Evolutionary conservation across 2,797 vertebrate species (phyloP).

Genomic region (Sebastes iracundus): DNA sequence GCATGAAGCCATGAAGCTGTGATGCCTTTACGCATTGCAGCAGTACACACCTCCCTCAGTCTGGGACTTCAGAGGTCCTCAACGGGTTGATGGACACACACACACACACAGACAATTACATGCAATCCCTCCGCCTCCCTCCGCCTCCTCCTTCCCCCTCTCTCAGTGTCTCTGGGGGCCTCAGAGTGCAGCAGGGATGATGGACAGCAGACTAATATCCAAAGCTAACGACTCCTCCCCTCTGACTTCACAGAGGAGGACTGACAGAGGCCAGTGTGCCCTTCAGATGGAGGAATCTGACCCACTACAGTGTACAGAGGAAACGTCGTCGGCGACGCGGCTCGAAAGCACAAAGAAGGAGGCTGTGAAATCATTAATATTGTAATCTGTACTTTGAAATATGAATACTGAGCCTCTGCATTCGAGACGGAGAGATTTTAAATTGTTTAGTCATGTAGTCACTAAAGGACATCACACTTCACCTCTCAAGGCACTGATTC

Average conservation of each 20-base stretch:
- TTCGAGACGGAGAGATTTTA: background rate
- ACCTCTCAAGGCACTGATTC: background rate
- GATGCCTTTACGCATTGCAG: slow-evolving; percentile 82
- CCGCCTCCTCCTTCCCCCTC: slow-evolving; percentile 28
- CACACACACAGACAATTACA: slow-evolving; percentile 29
- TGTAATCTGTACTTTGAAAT: slow-evolving; percentile 34
- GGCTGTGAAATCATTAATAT: slow-evolving; percentile 28
- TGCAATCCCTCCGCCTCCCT: slow-evolving; percentile 30
- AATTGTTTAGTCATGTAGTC: background rate
- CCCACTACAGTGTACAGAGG: slow-evolving; percentile 3
- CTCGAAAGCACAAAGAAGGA: background rate
- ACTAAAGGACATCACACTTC: background rate
- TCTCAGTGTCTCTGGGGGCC: slow-evolving; percentile 54
- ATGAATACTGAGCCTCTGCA: slow-evolving; percentile 2
- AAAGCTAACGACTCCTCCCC: slow-evolving; percentile 69
- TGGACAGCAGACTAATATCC: slow-evolving; percentile 76
- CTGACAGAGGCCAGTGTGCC: slow-evolving; percentile 60
- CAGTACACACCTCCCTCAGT: slow-evolving; percentile 73
- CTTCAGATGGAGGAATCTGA: slow-evolving; percentile 56
- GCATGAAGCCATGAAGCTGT: slow-evolving; percentile 40
- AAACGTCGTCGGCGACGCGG: background rate
- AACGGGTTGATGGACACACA: slow-evolving; percentile 62
- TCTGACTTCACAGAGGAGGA: slow-evolving; percentile 58
- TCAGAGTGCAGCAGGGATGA: slow-evolving; percentile 72
- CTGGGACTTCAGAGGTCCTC: slow-evolving; percentile 66